A percentile compares a stretch with the other conserved stretches of the same genome.
Conservation (phyloP, 2,113 vertebrate species). For the Cyanistes caeruleus region DNA sequence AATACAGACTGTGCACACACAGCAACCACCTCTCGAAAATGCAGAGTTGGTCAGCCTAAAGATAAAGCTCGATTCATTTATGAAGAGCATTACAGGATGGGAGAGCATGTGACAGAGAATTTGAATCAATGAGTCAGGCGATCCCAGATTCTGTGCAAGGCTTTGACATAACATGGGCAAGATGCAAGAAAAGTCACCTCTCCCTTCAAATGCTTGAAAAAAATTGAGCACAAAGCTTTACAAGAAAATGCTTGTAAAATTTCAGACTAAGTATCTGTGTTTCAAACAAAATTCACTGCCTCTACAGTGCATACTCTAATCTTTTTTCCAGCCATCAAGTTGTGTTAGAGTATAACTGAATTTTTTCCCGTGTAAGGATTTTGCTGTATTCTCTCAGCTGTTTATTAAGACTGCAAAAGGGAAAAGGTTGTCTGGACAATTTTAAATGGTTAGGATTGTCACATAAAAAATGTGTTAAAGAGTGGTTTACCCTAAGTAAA, state of each 20-base stretch:
- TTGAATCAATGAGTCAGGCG: neutral
- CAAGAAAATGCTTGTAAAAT: neutral
- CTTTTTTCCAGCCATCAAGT: conserved; percentile 26
- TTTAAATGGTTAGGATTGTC: neutral
- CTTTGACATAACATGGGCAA: neutral
- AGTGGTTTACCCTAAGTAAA: neutral
- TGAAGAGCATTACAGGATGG: neutral
- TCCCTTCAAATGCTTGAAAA: neutral
- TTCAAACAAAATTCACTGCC: neutral
- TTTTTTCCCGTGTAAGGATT: neutral
- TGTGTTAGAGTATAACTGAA: neutral
- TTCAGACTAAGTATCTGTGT: neutral
- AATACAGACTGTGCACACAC: neutral
- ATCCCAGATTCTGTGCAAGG: neutral
- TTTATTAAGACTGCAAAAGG: neutral
- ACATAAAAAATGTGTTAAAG: neutral
- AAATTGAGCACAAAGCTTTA: neutral
- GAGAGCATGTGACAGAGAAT: neutral
- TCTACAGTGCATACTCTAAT: neutral
- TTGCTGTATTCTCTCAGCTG: neutral
- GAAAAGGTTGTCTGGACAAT: neutral
- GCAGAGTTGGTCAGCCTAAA: neutral
- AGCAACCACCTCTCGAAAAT: neutral
- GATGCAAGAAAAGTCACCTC: neutral
- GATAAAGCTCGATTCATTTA: neutral